Evolutionary conservation across 2,797 vertebrate species (phyloP), one percentile per base, ranked within the genome.

Genomic region (Pangasius krempfi): DNA sequence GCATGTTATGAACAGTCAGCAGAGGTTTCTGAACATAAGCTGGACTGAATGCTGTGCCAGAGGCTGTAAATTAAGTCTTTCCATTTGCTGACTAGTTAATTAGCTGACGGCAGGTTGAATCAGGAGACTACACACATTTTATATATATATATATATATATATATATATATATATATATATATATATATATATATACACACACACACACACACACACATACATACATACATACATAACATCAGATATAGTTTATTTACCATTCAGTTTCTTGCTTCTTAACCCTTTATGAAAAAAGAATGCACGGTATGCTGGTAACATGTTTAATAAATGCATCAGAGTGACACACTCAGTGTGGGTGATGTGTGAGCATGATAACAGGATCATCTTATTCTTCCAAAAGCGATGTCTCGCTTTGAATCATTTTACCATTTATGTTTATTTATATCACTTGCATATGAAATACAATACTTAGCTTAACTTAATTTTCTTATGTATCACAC

Each of bases 1-100:
- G 56, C 56, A 13, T 82, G 79, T 40, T 62, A 2, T 13, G 33
- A 81, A 56, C 18, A 83, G 64, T 66, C 27, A 66, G 58, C 8
- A 50, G 60, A 50, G 18, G 10, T 25, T 84, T 33, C 9, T 7
- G 27, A n/a, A 84, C 62, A 84, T 20, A 5, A 47, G 60, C 27
- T 62, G 81, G 40, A 50, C 44, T 66, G 27, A 66, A 66, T 18
- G 40, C 12, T 30, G 4, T 68, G 54, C 44, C 44, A 22, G 44
- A 68, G 12, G 44, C 47, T 52, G 64, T 50, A 13, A 44, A 84
- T 68, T 5, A 68, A 22, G 44, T 52, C 64, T 68, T 68, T 68
- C 62, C 33, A 82, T 62, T 62, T n/a, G 44, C 44, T 76, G 44
- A 50, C 25, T 27, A 80, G 76, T 79, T 66, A 82, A 82, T 82